Conservation (phyloP, 1,140 invertebrate genomes). For the Drosophila navojoa region DNA sequence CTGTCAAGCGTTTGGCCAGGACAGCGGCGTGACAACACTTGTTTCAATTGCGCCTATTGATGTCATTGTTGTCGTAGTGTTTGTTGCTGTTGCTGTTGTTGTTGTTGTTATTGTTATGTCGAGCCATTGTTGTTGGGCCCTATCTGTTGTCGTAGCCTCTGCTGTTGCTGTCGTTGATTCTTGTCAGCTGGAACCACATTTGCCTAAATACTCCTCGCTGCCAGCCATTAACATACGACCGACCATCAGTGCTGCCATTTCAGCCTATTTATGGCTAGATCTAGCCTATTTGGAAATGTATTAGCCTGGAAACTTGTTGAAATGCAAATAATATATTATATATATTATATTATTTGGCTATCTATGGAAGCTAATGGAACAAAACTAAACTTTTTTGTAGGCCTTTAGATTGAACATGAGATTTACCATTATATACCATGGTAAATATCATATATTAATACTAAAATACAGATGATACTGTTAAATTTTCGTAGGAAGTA, state of each 20-base stretch:
- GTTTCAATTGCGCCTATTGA: conserved; percentile 57
- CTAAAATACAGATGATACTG: no score
- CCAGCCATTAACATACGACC: conserved; percentile 15
- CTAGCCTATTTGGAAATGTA: no score
- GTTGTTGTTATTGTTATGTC: conserved; percentile 11
- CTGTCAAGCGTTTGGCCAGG: conserved; percentile 25
- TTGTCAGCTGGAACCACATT: conserved; percentile 24
- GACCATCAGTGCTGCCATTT: background rate
- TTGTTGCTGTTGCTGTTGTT: conserved; percentile 5
- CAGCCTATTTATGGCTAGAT: no score
- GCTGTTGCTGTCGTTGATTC: conserved; percentile 7
- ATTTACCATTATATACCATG: no score
- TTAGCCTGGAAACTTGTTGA: no score
- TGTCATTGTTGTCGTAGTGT: conserved; percentile 38
- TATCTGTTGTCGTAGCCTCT: conserved; percentile 17
- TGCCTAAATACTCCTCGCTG: conserved; percentile 34
- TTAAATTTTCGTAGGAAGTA: no score
- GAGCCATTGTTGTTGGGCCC: conserved; percentile 32
- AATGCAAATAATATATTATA: no score
- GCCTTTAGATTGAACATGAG: no score
- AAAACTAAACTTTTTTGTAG: no score
- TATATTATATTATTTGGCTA: no score
- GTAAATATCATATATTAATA: no score
- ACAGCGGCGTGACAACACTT: conserved; percentile 46
- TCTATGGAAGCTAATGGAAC: no score